Evolutionary conservation across 2,888 invertebrate species (phyloP), one percentile per base, ranked within the genome.

Genomic region (Fissipunctia ypsillon): DNA sequence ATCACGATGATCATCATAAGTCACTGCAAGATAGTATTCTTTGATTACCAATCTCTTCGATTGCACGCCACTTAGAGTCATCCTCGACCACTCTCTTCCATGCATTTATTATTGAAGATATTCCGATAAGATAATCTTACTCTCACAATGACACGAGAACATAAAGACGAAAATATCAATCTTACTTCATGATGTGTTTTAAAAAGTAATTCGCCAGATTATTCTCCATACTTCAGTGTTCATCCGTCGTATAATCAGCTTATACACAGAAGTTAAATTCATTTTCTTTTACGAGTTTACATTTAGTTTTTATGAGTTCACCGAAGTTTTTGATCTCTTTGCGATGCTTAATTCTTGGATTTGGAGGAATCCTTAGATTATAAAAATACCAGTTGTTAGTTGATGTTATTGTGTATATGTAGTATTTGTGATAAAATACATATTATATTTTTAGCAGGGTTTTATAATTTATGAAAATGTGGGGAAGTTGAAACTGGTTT

Each of bases 231-330:
- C 54, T 85, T 81, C 45, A 31, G 76, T 71, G 84, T 84, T 86
- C 84, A 78, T 86, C 41, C 50, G 25, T 22, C 56, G 65, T 65
- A 41, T 38, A 69, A 73, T 50, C 67, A 73, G 73, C 45, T 73
- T 84, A 78, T 63, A 74, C n/a, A 69, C 50, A 66, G 69, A 86
- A 84, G 84, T 84, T 84, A 78, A 84, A 84, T 84, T 84, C 78
- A 86, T 84, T 84, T 81, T 74, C 76, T 84, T 84, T 84, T 74
- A 81, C 70, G 86, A 86, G 78, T 76, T 73, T 64, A 78, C 78
- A 76, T 84, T 84, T 86, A 84, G 67, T 86, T 85, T 83, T 81
- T 84, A 83, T 73, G 86, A 81, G 84, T 84, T 76, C 71, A 31
- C 14, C 35, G 25, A 86, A 84, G 68, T 84, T 84, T 56, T 31